Evolutionary conservation across 1,140 invertebrate species (phyloP), one percentile per base, ranked within the genome.

Genomic region (Drosophila pectinifera): DNA sequence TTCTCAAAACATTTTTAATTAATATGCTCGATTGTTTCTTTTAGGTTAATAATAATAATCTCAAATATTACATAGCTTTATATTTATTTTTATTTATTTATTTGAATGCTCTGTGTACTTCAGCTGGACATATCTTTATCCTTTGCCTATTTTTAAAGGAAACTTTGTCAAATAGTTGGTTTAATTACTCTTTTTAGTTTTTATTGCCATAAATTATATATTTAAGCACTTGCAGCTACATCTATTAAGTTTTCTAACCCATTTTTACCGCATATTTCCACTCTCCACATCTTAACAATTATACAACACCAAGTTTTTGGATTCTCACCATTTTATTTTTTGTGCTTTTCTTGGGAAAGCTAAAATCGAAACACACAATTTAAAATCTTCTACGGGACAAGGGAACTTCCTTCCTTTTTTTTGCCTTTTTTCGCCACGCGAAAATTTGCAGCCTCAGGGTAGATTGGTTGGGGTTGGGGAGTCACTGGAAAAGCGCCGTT

Each of bases 401-500:
- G 43, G 31, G 31, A 63, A 54, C 45, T 65, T 14, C 24, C 26
- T 26, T 42, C 22, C 51, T 64, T 28, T 43, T 31, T 31, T 36
- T 59, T 53, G 38, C 26, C 39, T 63, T 26, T 46, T 45, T 31
- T 59, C 78, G 59, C 83, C 51, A 74, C 59, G 49, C 70, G 61
- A 54, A 51, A 57, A 65, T 24, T 51, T 75, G 48, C 67, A 68
- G 31, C 59, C 45, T 65, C 58, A 67, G 34, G 43, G 59, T 20
- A 56, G 48, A 54, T 16, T 14, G 54, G 39, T 73, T 73, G 26
- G 65, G 54, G 39, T 73, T 73, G 26, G 65, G 20, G 36, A 45
- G 41, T 34, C 36, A 72, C 48, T 75, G 72, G 65, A 80, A 70
- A 45, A 62, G 51, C 45, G 31, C 81, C 81, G 81, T 85, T 86